These are phyloP conservation scores for Notarius quadriscutis DNA, from an alignment of 2,113 vertebrate species.

Conservation along the genomic window DNA sequence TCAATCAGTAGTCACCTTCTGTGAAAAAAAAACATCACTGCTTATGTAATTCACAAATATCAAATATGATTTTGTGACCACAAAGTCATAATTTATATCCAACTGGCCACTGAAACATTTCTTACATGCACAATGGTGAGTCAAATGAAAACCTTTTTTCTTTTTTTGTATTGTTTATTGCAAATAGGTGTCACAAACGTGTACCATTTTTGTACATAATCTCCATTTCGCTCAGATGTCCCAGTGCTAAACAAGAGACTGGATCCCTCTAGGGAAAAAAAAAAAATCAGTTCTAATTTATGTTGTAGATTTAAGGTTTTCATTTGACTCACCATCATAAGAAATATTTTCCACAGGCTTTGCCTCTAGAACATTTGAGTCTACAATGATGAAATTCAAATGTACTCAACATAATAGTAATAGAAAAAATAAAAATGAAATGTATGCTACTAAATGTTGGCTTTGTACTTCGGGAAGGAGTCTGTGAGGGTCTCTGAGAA, in stretches of 20 bases:
- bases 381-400: neutral
- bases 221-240: neutral
- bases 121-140: neutral
- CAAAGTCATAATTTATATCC: neutral
- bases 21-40: neutral
- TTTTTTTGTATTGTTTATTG: neutral
- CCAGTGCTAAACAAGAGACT: neutral
- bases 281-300: neutral
- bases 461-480: neutral
- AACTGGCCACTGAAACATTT: neutral
- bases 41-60: neutral
- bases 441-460: neutral
- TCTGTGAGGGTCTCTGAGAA: neutral
- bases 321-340: neutral
- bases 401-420: neutral
- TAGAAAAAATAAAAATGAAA: neutral
- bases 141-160: neutral
- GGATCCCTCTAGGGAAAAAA: neutral
- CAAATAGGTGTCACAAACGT: neutral
- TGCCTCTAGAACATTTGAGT: neutral
- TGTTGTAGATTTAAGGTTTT: neutral
- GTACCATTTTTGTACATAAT: neutral
- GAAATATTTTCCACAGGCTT: neutral
- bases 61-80: neutral
- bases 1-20: no score